Evolutionary conservation across 2,797 vertebrate species (phyloP), one percentile per base, ranked within the genome.

Genomic region (Percopsis omiscomaycus): DNA sequence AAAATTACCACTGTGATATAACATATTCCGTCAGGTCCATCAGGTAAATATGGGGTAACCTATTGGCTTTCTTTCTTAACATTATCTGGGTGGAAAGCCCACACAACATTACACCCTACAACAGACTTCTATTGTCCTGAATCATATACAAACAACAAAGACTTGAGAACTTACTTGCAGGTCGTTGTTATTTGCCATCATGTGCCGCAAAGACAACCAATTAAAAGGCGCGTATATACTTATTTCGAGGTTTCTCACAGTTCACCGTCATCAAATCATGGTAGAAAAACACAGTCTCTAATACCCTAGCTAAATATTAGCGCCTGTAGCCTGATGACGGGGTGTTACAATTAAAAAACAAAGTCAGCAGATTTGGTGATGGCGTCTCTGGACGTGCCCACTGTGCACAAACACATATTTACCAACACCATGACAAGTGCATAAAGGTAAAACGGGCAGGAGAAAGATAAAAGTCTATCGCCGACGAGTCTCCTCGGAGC

Each of bases 111-210:
- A 42, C 37, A 42, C 37, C 37, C 6, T 42, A 9, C 0, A 45
- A 58, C 66, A 37, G 46, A 57, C 30, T 42, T 42, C 52, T 28
- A 22, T 53, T 27, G 4, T 2, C 22, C 3, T n/a, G 5, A 64
- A 37, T 29, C 27, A 30, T 10, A 28, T 14, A 29, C 14, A 29
- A 9, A 10, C 3, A 15, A 13, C 22, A 10, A 9, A 22, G 56
- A 42, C 46, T 76, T 77, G 29, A 2, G 61, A 76, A 89, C 82
- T 88, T 74, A 91, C 89, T 57, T 89, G 87, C 66, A 88, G 79
- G 72, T 88, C 88, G 82, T 80, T 84, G 63, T 86, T 84, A 53
- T 86, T 89, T 61, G 89, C 88, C 89, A 91, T 90, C 81, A 53
- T 70, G 64, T 54, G 51, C 45, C 6, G 61, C 46, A 30, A 8